phyloP scores from a whole-genome alignment of 2,888 invertebrate genomes.

The Pristionchus japonicus region DNA sequence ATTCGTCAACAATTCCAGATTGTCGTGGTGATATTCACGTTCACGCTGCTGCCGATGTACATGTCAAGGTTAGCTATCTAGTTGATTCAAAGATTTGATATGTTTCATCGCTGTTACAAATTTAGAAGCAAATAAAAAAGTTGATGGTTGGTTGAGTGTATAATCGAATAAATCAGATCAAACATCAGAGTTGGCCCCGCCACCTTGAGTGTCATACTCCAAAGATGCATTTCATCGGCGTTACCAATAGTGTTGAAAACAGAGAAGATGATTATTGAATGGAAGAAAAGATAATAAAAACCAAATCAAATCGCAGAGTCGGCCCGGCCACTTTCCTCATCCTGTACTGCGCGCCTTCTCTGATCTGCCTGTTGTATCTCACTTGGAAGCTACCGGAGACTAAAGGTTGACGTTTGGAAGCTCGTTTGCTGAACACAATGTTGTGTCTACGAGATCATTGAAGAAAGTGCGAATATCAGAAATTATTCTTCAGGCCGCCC shows the following conservation, averaged over 20 bases:
- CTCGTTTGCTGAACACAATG: background rate
- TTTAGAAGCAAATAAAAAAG: background rate
- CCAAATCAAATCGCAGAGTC: too few relatives aligned
- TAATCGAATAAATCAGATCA: too few relatives aligned
- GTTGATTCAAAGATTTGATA: background rate
- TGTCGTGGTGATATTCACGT: background rate
- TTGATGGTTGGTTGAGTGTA: background rate
- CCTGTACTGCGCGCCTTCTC: background rate
- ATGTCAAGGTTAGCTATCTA: background rate
- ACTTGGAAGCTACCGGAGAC: constrained; percentile 12
- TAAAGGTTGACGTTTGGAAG: background rate
- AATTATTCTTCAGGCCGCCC: background rate
- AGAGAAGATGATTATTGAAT: too few relatives aligned
- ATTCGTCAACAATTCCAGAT: background rate
- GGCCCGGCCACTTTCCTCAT: constrained; percentile 2
- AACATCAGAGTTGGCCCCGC: too few relatives aligned
- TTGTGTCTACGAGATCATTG: background rate
- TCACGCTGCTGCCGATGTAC: constrained; percentile 30
- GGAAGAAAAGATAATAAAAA: too few relatives aligned
- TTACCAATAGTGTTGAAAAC: too few relatives aligned
- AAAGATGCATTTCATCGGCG: too few relatives aligned
- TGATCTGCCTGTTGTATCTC: background rate
- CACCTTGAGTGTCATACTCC: too few relatives aligned
- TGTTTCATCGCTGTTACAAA: too few relatives aligned
- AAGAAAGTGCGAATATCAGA: background rate